Percentiles rank a stretch among this genome's conserved stretches.
These are phyloP conservation scores for Athalia cordata DNA, from an alignment of 2,888 invertebrate genomes.

Conservation along the genomic window DNA sequence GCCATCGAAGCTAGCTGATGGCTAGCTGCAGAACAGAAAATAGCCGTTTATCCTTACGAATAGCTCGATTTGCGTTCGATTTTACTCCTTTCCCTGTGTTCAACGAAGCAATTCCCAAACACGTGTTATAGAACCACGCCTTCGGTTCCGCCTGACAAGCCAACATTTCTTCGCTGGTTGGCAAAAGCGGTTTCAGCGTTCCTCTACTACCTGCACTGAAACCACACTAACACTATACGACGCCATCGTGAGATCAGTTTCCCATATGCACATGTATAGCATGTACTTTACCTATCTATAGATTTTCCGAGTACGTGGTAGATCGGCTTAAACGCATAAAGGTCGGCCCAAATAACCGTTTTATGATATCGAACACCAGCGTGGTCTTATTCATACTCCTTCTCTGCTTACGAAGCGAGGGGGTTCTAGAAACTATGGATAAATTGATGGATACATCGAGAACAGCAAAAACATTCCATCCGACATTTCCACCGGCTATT, in stretches of 20 bases:
- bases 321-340: slow-evolving; percentile 29
- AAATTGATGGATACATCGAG: neutral
- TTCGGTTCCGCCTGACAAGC: neutral
- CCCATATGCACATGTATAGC: neutral
- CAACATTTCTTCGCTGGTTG: slow-evolving; percentile 5
- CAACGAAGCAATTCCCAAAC: slow-evolving; percentile 19
- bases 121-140: slow-evolving; percentile 23
- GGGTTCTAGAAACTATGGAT: neutral
- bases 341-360: slow-evolving; percentile 16
- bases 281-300: neutral
- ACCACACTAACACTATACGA: too few relatives aligned
- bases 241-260: slow-evolving; percentile 6
- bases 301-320: slow-evolving; percentile 16
- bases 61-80: slow-evolving; percentile 23
- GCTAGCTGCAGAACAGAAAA: neutral
- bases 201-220: neutral
- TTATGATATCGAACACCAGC: slow-evolving; percentile 31
- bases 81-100: neutral
- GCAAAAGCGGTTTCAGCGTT: slow-evolving; percentile 26
- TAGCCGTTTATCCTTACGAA: slow-evolving; percentile 6
- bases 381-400: neutral
- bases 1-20: neutral
- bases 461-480: neutral
- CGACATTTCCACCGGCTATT: neutral
- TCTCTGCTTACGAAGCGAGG: slow-evolving; percentile 17